These are phyloP conservation scores for Drosophila peninsularis DNA, from an alignment of 2,888 invertebrate genomes.

Conservation along the genomic window DNA sequence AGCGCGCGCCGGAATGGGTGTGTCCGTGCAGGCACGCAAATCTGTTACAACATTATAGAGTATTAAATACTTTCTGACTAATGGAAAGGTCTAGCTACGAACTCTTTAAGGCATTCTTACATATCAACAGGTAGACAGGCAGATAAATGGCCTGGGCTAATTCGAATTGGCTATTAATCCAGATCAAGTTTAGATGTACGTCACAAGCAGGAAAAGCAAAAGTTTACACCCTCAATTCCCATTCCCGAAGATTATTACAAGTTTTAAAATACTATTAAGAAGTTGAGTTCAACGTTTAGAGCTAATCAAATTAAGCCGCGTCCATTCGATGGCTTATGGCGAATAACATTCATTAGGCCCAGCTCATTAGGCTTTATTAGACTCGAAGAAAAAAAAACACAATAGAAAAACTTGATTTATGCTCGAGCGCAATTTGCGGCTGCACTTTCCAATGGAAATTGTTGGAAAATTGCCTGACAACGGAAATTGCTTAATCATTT, in stretches of 20 bases:
- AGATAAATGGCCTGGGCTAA: no score
- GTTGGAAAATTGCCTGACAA: constrained; percentile 51
- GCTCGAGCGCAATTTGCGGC: constrained; percentile 15
- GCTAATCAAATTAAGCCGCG: constrained; percentile 2
- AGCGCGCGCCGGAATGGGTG: not conserved
- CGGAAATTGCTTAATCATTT: constrained; percentile 78
- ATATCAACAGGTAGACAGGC: no score
- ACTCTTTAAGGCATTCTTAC: no score
- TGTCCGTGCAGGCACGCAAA: no score
- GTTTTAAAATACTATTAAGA: not conserved
- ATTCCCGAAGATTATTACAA: not conserved
- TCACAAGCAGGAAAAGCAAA: not conserved
- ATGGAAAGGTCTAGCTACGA: no score
- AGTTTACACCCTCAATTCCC: not conserved
- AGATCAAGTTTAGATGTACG: not conserved
- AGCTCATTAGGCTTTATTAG: constrained; percentile 37
- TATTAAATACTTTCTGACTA: no score
- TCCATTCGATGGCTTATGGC: not conserved
- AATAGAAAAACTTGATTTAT: constrained; percentile 61
- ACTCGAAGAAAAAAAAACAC: constrained; percentile 10
- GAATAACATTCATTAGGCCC: constrained; percentile 25
- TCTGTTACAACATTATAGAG: no score
- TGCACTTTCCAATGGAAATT: constrained; percentile 15
- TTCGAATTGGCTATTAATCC: not conserved
- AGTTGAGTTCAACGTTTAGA: not conserved